A percentile compares a stretch with the other conserved stretches of the same genome.
Evolutionary conservation across 2,888 invertebrate genomes (phyloP).

Genomic region (Nomada lathburiana): DNA sequence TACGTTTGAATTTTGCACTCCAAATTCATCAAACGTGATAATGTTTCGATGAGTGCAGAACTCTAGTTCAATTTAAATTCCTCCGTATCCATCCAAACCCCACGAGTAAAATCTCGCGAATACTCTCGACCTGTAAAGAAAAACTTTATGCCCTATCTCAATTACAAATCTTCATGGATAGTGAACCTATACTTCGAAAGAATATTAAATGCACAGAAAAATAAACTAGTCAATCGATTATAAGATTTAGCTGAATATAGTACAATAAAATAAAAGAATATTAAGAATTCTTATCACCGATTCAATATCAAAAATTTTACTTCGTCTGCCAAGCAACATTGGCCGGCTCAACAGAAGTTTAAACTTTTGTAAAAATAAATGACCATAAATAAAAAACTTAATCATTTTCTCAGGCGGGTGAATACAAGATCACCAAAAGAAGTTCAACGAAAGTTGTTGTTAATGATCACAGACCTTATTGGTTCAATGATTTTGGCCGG

Average conservation of each 20-base stretch:
- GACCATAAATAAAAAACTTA: neutral
- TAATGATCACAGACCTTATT: neutral
- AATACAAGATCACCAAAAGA: neutral
- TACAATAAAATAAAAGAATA: neutral
- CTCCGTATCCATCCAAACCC: neutral
- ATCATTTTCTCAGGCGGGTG: neutral
- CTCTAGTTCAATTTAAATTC: neutral
- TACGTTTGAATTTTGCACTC: too few species aligned
- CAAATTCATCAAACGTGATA: neutral
- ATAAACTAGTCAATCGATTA: too few species aligned
- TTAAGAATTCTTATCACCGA: neutral
- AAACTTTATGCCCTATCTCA: neutral
- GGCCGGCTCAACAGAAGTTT: constrained; percentile 5
- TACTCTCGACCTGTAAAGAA: neutral
- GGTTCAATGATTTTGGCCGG: constrained; percentile 11
- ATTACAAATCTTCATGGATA: too few species aligned
- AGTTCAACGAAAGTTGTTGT: constrained; percentile 23
- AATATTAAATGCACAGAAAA: too few species aligned
- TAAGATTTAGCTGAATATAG: too few species aligned
- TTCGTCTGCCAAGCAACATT: neutral
- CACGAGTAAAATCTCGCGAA: neutral
- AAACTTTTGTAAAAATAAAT: constrained; percentile 1
- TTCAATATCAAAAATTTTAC: too few species aligned
- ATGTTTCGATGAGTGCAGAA: neutral
- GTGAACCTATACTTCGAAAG: too few species aligned